Evolutionary conservation across 2,797 vertebrate species (phyloP), one percentile per base, ranked within the genome.

Genomic region (Kryptolebias ocellatus): DNA sequence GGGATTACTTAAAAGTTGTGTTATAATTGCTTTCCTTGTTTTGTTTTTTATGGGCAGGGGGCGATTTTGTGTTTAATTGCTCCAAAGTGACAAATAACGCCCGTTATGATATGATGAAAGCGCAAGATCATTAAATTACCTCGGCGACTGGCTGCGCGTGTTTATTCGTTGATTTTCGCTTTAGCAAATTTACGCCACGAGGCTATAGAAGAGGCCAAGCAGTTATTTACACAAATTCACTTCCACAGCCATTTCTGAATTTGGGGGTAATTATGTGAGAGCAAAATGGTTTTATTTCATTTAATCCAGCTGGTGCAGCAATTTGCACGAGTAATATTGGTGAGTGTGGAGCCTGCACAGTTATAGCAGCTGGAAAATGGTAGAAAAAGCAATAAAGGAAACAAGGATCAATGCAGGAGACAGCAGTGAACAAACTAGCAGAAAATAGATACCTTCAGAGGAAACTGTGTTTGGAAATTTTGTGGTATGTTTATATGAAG

Each of bases 31-130:
- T 91, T 92, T 91, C 88, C 89, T 91, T 90, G 87, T 92, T 87
- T 89, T 74, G 81, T 89, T 88, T 89, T 90, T 89, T 90, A 90
- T 85, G 81, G 87, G 80, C 84, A 84, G 85, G 64, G 83, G 85
- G 86, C 90, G 91, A 92, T 92, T 93, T 85, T 92, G 84, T 91
- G 82, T 92, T 93, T 94, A 94, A 94, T 94, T 94, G 92, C 90
- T 91, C 92, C 89, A 83, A 93, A 90, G 92, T 93, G 92, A 93
- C 92, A 92, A 89, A 92, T 93, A 93, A 93, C 89, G 86, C 88
- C 84, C 68, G 78, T 89, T 92, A 90, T 82, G 90, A 92, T 93
- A 92, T 92, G 92, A 94, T 94, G 92, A 92, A 93, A 94, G 92
- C 83, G 86, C 87, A 80, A 89, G 90, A 94, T 94, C 93, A 94